phyloP scores from a whole-genome alignment of 1,140 invertebrate genomes.

The Panagrolaimus sp. region DNA sequence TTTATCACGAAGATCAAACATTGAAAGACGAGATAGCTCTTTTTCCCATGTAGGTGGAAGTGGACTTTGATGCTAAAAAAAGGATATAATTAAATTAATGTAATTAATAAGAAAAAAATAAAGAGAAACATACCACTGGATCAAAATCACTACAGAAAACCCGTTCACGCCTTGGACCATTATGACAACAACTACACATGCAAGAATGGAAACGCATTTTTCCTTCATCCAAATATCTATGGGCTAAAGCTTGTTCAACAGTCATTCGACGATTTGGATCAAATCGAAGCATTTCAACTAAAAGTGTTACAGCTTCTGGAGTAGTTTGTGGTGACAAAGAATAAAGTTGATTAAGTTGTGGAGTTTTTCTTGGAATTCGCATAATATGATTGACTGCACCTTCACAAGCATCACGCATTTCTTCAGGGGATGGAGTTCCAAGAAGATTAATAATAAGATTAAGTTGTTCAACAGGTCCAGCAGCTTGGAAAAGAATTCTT shows the following conservation, averaged over 20 bases:
- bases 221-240: not conserved
- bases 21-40: conserved; percentile 54
- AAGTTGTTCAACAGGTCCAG: conserved; percentile 19
- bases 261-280: not conserved
- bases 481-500: conserved; percentile 22
- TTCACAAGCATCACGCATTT: not conserved
- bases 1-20: conserved; percentile 73
- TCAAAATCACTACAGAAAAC: not conserved
- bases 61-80: conserved; percentile 54
- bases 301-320: not conserved
- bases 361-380: not conserved
- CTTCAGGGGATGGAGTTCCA: conserved; percentile 16
- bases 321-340: not conserved
- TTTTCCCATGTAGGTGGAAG: conserved; percentile 58
- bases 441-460: conserved; percentile 23
- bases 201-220: not conserved
- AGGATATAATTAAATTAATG: conserved; percentile 17
- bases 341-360: not conserved
- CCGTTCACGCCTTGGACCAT: not conserved
- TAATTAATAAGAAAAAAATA: not conserved
- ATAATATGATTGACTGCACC: not conserved
- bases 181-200: not conserved
- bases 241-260: not conserved
- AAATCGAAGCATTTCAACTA: not conserved
- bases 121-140: not conserved